These are phyloP conservation scores for Fulmarus glacialis DNA, from an alignment of 2,113 vertebrate genomes.

Conservation along the genomic window DNA sequence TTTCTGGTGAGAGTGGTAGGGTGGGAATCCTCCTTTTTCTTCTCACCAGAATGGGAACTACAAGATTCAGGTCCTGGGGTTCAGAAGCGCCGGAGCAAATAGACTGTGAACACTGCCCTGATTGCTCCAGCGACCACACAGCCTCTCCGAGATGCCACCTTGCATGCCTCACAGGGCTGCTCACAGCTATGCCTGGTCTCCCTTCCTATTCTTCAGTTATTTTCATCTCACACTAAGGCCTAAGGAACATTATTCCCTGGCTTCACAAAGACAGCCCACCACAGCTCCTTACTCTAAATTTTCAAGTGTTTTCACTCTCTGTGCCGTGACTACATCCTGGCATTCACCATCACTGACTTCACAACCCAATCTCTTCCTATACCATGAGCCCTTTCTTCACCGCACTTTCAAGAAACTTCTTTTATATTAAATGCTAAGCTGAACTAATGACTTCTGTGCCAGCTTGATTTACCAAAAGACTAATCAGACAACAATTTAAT, in stretches of 20 bases:
- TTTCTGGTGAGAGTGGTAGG: background rate
- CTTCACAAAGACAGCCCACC: background rate
- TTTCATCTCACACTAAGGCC: background rate
- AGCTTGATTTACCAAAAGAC: constrained; percentile 60
- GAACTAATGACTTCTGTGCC: constrained; percentile 3
- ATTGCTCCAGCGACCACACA: background rate
- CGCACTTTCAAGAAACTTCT: constrained; percentile 5
- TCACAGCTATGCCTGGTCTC: background rate
- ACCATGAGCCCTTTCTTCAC: background rate
- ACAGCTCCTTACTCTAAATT: background rate
- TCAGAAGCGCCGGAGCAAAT: background rate
- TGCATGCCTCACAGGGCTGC: background rate
- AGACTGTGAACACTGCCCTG: background rate
- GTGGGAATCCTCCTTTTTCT: background rate
- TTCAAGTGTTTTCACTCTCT: background rate
- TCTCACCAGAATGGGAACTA: background rate
- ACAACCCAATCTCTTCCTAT: background rate
- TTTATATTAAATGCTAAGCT: constrained; percentile 50
- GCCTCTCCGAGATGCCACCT: background rate
- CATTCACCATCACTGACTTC: background rate
- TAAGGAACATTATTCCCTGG: background rate
- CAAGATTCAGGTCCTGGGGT: background rate
- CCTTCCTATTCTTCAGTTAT: background rate
- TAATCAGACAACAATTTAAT: constrained; percentile 63
- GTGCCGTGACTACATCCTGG: background rate